Evolutionary conservation across 2,113 vertebrate genomes (phyloP).

Genomic region (Cariama cristata): DNA sequence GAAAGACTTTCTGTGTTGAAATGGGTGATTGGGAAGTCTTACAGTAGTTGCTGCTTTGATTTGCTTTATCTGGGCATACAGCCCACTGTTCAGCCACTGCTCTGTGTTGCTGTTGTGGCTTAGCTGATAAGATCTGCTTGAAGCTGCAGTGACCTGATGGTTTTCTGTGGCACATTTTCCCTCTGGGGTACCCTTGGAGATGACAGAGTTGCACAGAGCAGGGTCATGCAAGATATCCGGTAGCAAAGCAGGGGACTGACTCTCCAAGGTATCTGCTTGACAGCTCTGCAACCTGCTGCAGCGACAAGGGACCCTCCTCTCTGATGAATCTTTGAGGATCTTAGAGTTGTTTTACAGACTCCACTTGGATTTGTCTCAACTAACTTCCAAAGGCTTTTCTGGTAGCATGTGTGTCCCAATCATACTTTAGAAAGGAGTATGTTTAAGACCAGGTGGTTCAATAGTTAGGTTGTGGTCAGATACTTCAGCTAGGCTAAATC

Average conservation of each 20-base stretch:
- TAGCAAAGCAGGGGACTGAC: not conserved
- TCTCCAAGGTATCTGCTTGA: not conserved
- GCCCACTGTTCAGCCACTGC: not conserved
- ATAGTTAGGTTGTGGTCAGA: not conserved
- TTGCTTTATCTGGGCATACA: not conserved
- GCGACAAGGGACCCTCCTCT: not conserved
- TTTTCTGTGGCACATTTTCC: not conserved
- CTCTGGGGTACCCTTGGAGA: not conserved
- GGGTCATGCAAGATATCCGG: rapidly evolving
- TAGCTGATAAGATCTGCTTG: not conserved
- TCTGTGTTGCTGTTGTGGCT: not conserved
- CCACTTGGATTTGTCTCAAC: not conserved
- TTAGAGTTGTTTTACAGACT: not conserved
- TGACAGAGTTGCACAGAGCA: not conserved
- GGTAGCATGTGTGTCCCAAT: not conserved
- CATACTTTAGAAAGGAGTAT: not conserved
- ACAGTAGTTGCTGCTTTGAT: not conserved
- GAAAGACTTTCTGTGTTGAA: not conserved
- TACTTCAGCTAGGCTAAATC: not conserved
- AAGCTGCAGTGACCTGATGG: not conserved
- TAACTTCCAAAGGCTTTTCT: not conserved
- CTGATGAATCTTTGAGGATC: not conserved
- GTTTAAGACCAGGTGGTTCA: not conserved
- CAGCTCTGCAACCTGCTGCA: not conserved
- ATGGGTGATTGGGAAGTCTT: not conserved